Percentiles rank a stretch among this genome's conserved stretches.
Conservation (phyloP, 2,797 vertebrate genomes). For the Danio jaintianensis region DNA sequence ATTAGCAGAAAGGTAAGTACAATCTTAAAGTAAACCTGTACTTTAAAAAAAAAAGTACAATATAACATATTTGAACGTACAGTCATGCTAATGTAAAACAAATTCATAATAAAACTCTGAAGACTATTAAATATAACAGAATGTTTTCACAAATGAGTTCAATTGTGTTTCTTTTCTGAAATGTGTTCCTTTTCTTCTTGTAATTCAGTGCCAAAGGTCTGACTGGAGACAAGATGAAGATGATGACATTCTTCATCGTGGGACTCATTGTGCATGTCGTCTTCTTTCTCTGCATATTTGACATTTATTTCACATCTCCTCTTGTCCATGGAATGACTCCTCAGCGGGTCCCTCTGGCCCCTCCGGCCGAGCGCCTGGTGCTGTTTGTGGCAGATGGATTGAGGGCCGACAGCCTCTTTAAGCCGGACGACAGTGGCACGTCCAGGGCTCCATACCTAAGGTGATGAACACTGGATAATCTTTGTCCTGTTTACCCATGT, state of each 20-base stretch:
- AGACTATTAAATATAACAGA: not conserved
- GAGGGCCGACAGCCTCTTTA: conserved; percentile 88
- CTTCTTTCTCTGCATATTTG: conserved; percentile 95
- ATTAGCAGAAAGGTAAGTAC: conserved; percentile 12
- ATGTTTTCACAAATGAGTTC: not conserved
- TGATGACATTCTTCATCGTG: conserved; percentile 84
- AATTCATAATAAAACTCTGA: not conserved
- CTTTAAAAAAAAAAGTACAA: not conserved
- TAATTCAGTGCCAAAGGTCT: conserved; percentile 9
- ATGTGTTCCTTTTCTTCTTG: not conserved
- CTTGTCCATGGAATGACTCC: conserved; percentile 96
- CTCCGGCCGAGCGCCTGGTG: conserved; percentile 90
- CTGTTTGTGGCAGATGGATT: conserved; percentile 95
- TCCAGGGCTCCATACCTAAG: conserved; percentile 86
- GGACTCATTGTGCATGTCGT: conserved; percentile 91
- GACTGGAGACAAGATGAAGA: conserved; percentile 71
- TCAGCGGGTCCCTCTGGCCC: conserved; percentile 76
- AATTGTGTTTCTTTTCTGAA: not conserved
- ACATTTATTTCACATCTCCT: conserved; percentile 98
- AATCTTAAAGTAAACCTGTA: not conserved
- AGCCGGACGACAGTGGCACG: conserved; percentile 71
- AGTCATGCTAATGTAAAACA: not conserved
- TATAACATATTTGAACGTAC: not conserved
- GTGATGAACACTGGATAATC: conserved; percentile 68
- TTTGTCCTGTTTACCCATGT: not conserved